Percentiles rank a stretch among this genome's conserved stretches.
Evolutionary conservation across 2,888 invertebrate species (phyloP).

Genomic region (Cecidostiba fungosa): DNA sequence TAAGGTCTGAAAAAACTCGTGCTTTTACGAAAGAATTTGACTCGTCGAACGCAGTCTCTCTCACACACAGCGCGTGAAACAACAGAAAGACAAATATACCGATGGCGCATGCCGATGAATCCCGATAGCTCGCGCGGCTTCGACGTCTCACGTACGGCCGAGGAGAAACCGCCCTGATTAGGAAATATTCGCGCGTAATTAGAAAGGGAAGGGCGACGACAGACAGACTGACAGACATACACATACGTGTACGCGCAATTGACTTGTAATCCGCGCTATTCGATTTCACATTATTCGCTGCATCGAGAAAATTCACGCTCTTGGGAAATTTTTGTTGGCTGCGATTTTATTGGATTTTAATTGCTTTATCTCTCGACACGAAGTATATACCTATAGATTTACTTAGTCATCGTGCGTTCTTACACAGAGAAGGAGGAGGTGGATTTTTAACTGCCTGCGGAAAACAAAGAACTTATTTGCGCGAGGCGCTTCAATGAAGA

Average conservation of each 20-base stretch:
- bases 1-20: neutral
- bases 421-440: neutral
- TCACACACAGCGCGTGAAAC: too few species aligned
- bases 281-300: conserved; percentile 32
- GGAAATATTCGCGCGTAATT: conserved; percentile 76
- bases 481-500: conserved; percentile 11
- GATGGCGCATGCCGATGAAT: conserved; percentile 38
- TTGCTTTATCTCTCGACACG: neutral
- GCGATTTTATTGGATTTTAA: conserved; percentile 17
- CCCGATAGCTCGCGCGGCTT: neutral
- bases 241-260: neutral
- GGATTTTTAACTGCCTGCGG: neutral
- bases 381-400: too few species aligned
- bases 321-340: neutral
- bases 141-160: conserved; percentile 62
- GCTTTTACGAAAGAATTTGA: neutral
- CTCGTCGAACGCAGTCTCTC: neutral
- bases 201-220: conserved; percentile 65
- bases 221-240: too few species aligned
- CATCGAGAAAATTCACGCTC: neutral
- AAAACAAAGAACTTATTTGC: neutral
- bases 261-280: neutral
- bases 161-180: conserved; percentile 76
- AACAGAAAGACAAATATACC: neutral
- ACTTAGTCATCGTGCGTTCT: neutral